Base-by-base conservation (phyloP, 92 coral and sea anemone genomes). In the Parazoanthus darwini region DNA sequence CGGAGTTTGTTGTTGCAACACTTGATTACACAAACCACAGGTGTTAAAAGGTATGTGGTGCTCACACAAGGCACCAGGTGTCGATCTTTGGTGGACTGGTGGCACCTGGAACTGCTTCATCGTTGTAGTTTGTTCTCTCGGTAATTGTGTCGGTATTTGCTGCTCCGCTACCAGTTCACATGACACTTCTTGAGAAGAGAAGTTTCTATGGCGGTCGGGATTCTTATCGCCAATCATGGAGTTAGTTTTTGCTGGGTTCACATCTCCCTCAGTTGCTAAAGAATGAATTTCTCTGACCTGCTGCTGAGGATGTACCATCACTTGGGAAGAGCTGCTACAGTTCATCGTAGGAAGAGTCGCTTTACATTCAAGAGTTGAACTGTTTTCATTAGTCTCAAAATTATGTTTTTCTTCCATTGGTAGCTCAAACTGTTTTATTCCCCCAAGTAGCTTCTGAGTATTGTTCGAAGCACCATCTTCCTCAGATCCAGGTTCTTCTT, bases 401-500 rank as follows among this genome's bases (percentile, higher is more conserved):
- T 36, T 4, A 11, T 22, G 26, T 23, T 81, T 48, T 51, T 84
- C 87, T 46, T 84, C 25, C 44, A 36, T 16, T 50, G 44, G 78
- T 13, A 26, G 78, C 20, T 46, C 79, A 15, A 50, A 71, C 65
- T 84, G 78, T 35, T 70, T 50, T 29, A 14, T 46, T 18, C 15
- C 48, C 10, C 77, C 68, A 44, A 13, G 46, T 13, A 10, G 6
- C 39, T 9, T 22, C 15, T 43, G 9, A 73, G 22, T 25, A 26
- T 42, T 9, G 13, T 87, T 38, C 14, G 22, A 85, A 29, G 42
- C 22, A 1, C 83, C 88, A 79, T 76, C 92, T 78, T 91, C 91
- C 72, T 87, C 90, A 2, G 86, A 91, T 29, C 37, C 46, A 15
- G 79, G 78, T 20, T 89, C 73, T 66, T 78, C 88, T 74, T 74